Evolutionary conservation across 92 coral and sea anemone genomes (phyloP).

Genomic region (Actinernus sp.): DNA sequence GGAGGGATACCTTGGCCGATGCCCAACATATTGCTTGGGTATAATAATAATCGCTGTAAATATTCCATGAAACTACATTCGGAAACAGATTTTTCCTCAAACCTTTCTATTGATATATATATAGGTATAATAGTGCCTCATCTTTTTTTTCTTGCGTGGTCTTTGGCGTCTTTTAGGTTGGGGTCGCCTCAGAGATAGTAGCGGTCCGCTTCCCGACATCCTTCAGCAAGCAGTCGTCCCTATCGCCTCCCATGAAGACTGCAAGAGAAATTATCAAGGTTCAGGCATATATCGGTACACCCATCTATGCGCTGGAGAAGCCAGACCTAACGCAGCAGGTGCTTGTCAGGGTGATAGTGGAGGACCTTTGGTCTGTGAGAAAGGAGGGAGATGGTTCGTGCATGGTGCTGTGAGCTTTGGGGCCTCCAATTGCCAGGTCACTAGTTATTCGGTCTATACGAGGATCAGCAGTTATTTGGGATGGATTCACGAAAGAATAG

Average conservation of each 20-base stretch:
- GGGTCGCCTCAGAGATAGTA: slow-evolving; percentile 15
- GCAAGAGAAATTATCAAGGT: slow-evolving; percentile 21
- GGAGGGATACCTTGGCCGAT: no score
- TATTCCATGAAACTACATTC: no score
- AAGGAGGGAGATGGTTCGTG: slow-evolving; percentile 64
- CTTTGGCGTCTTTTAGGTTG: slow-evolving; percentile 12
- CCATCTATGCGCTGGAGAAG: slow-evolving; percentile 35
- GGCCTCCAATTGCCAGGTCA: slow-evolving; percentile 52
- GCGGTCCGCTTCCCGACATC: slow-evolving; percentile 37
- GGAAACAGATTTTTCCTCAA: no score
- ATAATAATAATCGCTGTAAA: no score
- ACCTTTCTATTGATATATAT: not conserved
- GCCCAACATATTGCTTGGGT: no score
- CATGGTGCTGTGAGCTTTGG: slow-evolving; percentile 88
- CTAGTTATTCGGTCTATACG: slow-evolving; percentile 71
- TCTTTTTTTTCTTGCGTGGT: not conserved
- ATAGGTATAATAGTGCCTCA: not conserved
- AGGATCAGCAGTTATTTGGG: slow-evolving; percentile 47
- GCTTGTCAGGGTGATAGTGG: slow-evolving; percentile 82
- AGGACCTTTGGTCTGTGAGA: slow-evolving; percentile 80
- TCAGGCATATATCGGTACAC: slow-evolving; percentile 46
- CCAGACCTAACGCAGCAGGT: slow-evolving; percentile 11
- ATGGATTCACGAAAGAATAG: slow-evolving; percentile 62
- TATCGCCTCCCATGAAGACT: slow-evolving; percentile 35
- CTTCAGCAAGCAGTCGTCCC: slow-evolving; percentile 43